Evolutionary conservation across 2,113 vertebrate species (phyloP), one percentile per base, ranked within the genome.

Genomic region (Xenopus borealis): DNA sequence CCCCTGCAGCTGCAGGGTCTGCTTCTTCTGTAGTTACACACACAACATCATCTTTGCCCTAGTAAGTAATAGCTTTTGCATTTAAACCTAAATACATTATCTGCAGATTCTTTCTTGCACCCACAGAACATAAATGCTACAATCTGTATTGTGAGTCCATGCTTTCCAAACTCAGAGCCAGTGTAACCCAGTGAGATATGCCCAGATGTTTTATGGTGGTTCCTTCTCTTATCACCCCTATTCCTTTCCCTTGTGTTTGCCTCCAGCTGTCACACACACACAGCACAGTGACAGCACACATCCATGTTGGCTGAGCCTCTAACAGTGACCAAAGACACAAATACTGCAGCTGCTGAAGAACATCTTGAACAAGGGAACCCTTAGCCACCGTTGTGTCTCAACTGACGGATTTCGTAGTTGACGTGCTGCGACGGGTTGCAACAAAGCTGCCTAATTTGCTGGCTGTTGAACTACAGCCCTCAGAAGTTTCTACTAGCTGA

Each of bases 201-300:
- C 18, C 65, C 65, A 67, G 65, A 19, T 66, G 63, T 46, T 66
- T 12, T 4, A 19, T n/a, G 17, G 45, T 40, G 45, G 63, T 46
- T 40, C 40, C 65, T 50, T 16, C 46, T 50, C 65, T 67, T 50
- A 67, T 50, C 65, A 23, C 65, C 65, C 18, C 65, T 47, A 23
- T 45, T 19, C 19, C 50, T 40, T 66, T 18, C 33, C 19, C 19
- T 67, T 47, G 40, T 46, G 63, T 45, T 19, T 46, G 17, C 8
- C 17, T 23, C 18, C 72, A 73, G 73, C 58, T 76, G 73, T 69
- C 59, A 63, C 70, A 62, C 70, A 62, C 27, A 64, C 20, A 27
- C 62, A 64, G 7, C 62, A 44, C 2, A 40, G 30, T 3, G 65
- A 45, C 14, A 45, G 18, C 47, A 30, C 65, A 67, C 65, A 67